These are phyloP conservation scores for Probosciger aterrimus DNA, from an alignment of 2,113 vertebrate species.

Conservation along the genomic window DNA sequence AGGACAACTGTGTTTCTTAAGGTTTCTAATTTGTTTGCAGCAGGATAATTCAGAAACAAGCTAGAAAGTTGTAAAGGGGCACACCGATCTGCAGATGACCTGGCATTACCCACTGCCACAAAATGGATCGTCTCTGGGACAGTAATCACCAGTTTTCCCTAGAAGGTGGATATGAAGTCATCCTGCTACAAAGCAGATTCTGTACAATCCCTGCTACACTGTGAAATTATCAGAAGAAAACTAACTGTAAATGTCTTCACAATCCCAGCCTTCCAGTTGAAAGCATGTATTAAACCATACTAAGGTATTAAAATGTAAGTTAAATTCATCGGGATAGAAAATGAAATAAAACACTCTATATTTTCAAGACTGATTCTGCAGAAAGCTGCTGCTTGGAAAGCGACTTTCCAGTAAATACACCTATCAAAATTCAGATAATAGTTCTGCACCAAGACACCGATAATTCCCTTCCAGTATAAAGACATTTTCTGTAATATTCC, in stretches of 20 bases:
- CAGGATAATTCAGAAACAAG: background rate
- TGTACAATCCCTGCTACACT: background rate
- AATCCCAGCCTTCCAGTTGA: background rate
- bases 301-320: background rate
- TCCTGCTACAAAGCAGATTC: background rate
- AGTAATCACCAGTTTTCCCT: background rate
- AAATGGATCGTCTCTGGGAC: background rate
- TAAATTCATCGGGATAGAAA: background rate
- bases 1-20: background rate
- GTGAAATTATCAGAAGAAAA: background rate
- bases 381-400: background rate
- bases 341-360: background rate
- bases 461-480: background rate
- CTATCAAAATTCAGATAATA: background rate
- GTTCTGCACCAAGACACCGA: background rate
- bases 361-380: background rate
- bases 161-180: background rate
- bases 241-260: background rate
- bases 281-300: background rate
- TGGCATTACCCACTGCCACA: background rate
- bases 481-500: background rate
- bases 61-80: background rate
- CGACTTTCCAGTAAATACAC: background rate
- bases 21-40: background rate
- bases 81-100: background rate